Evolutionary conservation across 1,140 invertebrate genomes (phyloP).

Genomic region (Ceratosolen fusciceps): DNA sequence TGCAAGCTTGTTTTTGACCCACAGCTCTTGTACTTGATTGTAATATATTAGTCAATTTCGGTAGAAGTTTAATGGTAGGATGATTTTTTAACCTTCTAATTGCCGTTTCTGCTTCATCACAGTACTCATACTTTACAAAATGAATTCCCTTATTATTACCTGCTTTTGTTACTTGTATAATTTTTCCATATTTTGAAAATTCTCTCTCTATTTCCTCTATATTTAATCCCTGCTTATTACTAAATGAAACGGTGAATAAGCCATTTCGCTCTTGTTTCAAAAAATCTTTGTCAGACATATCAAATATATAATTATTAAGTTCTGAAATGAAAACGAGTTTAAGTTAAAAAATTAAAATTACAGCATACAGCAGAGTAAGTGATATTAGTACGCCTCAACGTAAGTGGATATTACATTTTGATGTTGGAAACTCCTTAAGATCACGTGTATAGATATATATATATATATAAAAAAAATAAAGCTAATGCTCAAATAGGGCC

Average conservation of each 20-base stretch:
- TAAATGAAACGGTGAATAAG: constrained; percentile 50
- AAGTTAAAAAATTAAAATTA: too few species aligned
- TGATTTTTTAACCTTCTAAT: constrained; percentile 49
- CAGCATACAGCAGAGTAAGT: too few species aligned
- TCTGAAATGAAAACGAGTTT: too few species aligned
- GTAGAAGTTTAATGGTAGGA: constrained; percentile 35
- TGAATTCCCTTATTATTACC: constrained; percentile 53
- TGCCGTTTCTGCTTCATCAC: constrained; percentile 46
- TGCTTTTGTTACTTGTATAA: constrained; percentile 33
- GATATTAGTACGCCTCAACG: too few species aligned
- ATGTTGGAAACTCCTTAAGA: too few species aligned
- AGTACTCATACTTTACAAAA: constrained; percentile 50
- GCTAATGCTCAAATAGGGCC: too few species aligned
- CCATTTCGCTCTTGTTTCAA: background rate
- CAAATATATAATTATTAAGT: too few species aligned
- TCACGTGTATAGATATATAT: too few species aligned
- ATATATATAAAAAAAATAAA: too few species aligned
- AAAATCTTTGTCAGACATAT: background rate
- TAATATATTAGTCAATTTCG: constrained; percentile 28
- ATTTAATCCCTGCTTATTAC: constrained; percentile 49
- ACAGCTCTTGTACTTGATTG: too few species aligned
- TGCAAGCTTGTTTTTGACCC: too few species aligned
- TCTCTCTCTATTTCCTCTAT: constrained; percentile 49
- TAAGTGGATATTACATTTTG: too few species aligned
- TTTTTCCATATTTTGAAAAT: constrained; percentile 49